phyloP scores from a whole-genome alignment of 2,113 vertebrate genomes.

The Dinomys branickii region DNA sequence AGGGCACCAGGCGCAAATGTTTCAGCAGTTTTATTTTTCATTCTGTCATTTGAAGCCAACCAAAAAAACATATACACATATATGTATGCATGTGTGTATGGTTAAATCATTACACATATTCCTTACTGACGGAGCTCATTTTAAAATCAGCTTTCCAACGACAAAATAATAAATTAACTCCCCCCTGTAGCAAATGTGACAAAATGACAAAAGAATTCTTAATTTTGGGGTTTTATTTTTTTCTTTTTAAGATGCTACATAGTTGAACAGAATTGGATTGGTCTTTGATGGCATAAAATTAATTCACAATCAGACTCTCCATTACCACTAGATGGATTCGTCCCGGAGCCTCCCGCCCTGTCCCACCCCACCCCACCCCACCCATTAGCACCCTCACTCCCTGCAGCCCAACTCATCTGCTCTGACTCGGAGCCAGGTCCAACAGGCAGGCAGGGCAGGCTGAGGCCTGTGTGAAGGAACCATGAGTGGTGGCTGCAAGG shows the following conservation, averaged over 20 bases:
- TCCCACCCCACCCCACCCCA: too few relatives aligned
- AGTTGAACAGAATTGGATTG: constrained; percentile 95
- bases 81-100: not conserved
- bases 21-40: not conserved
- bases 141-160: constrained; percentile 39
- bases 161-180: constrained; percentile 22
- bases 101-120: not conserved
- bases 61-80: not conserved
- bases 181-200: constrained; percentile 75
- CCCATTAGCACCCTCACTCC: not conserved
- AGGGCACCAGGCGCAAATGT: not conserved
- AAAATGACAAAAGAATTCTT: constrained; percentile 85
- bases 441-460: not conserved
- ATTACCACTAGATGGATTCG: not conserved
- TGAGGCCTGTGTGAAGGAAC: not conserved
- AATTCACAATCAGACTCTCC: constrained; percentile 81
- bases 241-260: constrained; percentile 97
- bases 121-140: not conserved
- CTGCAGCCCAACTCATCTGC: not conserved
- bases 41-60: not conserved
- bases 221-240: constrained; percentile 92
- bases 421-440: not conserved
- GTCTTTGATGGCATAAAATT: constrained; percentile 93
- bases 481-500: not conserved
- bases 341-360: not conserved